Conservation (phyloP, 2,113 vertebrate genomes). For the Sciurus niger region DNA sequence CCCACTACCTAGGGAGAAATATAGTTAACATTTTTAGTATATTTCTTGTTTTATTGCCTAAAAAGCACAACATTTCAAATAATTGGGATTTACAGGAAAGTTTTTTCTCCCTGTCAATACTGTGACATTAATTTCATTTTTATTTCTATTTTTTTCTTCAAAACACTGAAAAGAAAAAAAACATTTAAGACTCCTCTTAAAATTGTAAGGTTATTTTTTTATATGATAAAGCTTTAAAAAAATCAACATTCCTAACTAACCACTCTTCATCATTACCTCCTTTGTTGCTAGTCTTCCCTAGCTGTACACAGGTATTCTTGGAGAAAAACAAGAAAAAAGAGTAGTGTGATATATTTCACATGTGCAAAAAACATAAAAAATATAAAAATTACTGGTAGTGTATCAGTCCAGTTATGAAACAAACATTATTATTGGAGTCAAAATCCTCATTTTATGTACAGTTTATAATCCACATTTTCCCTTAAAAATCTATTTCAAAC, state of each 20-base stretch:
- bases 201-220: not conserved
- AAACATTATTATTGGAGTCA: not conserved
- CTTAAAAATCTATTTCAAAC: not conserved
- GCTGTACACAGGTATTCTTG: not conserved
- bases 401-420: not conserved
- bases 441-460: not conserved
- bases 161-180: not conserved
- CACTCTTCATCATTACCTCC: not conserved
- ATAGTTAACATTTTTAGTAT: not conserved
- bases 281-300: not conserved
- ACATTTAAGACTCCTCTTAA: not conserved
- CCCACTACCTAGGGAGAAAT: not conserved
- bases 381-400: not conserved
- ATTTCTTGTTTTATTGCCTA: not conserved
- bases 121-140: not conserved
- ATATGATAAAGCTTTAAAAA: not conserved
- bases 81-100: not conserved
- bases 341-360: not conserved
- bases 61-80: not conserved
- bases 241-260: not conserved
- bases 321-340: not conserved
- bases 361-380: not conserved
- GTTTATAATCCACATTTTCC: slow-evolving; percentile 1
- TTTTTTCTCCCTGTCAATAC: not conserved
- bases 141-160: slow-evolving; percentile 16